Percentiles rank a stretch among this genome's conserved stretches.
phyloP scores from a whole-genome alignment of 2,888 invertebrate genomes.

The Parnassius glacialis region DNA sequence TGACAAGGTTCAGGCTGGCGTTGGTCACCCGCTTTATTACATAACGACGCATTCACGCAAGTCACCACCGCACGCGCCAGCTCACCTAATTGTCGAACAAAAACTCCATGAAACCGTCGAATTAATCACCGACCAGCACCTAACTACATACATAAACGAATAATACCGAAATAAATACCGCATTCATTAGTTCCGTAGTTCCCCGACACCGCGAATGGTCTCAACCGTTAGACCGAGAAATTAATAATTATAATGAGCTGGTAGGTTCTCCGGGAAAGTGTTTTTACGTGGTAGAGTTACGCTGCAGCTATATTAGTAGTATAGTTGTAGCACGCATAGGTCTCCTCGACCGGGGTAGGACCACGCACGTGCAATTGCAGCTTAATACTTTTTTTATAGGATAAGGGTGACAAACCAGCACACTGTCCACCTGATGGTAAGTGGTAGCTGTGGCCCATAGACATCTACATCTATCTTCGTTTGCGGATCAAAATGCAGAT shows the following conservation, averaged over 20 bases:
- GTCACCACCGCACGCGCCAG: slow-evolving; percentile 51
- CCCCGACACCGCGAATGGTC: slow-evolving; percentile 7
- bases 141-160: slow-evolving; percentile 54
- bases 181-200: slow-evolving; percentile 18
- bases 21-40: slow-evolving; percentile 58
- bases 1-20: slow-evolving; percentile 56
- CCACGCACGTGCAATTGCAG: too few relatives aligned
- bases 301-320: too few relatives aligned
- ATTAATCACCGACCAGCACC: slow-evolving; percentile 64
- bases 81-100: slow-evolving; percentile 70
- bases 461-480: too few relatives aligned
- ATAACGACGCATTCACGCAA: slow-evolving; percentile 61
- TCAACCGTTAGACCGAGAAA: slow-evolving; percentile 3
- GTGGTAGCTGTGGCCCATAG: too few relatives aligned
- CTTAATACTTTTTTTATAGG: too few relatives aligned
- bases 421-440: too few relatives aligned
- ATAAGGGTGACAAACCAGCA: too few relatives aligned
- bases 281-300: too few relatives aligned
- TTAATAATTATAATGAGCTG: neutral
- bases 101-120: slow-evolving; percentile 70
- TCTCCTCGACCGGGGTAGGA: too few relatives aligned
- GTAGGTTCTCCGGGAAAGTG: too few relatives aligned
- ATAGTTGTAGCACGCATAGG: too few relatives aligned
- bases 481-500: too few relatives aligned
- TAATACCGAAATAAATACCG: slow-evolving; percentile 49